Conservation (phyloP, 1,140 invertebrate genomes). For the Neodiprion virginianus region DNA sequence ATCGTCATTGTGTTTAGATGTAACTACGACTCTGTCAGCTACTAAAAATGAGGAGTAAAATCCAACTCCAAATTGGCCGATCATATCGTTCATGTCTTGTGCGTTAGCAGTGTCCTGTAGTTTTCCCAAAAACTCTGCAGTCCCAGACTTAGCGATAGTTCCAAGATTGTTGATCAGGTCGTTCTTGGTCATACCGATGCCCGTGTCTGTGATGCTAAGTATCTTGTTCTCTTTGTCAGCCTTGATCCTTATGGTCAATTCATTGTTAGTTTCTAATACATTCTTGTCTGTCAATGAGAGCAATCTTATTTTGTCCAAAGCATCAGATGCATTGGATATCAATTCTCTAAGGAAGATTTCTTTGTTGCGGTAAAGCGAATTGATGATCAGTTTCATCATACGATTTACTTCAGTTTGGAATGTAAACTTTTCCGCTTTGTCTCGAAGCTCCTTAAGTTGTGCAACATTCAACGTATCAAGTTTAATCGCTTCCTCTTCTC, state of each 20-base stretch:
- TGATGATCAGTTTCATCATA: slow-evolving; percentile 99
- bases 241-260: slow-evolving; percentile 93
- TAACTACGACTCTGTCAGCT: slow-evolving; percentile 89
- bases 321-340: slow-evolving; percentile 97
- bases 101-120: slow-evolving; percentile 76
- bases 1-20: slow-evolving; percentile 95
- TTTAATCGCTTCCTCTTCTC: slow-evolving; percentile 97
- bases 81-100: slow-evolving; percentile 84
- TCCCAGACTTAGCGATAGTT: slow-evolving; percentile 99
- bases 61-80: slow-evolving; percentile 96
- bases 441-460: slow-evolving; percentile 90
- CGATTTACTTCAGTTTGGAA: slow-evolving; percentile 98
- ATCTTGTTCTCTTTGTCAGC: slow-evolving; percentile 95
- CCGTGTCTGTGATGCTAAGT: slow-evolving; percentile 95
- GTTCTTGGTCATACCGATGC: slow-evolving; percentile 96
- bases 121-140: slow-evolving; percentile 96
- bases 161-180: slow-evolving; percentile 97
- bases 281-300: slow-evolving; percentile 87
- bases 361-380: slow-evolving; percentile 97
- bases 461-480: slow-evolving; percentile 94
- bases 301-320: slow-evolving; percentile 93
- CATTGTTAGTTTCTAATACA: slow-evolving; percentile 79
- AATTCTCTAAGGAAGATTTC: slow-evolving; percentile 98
- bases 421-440: slow-evolving; percentile 90
- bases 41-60: slow-evolving; percentile 98